phyloP scores from a whole-genome alignment of 2,888 invertebrate species.

The Platerodrilus igneus region DNA sequence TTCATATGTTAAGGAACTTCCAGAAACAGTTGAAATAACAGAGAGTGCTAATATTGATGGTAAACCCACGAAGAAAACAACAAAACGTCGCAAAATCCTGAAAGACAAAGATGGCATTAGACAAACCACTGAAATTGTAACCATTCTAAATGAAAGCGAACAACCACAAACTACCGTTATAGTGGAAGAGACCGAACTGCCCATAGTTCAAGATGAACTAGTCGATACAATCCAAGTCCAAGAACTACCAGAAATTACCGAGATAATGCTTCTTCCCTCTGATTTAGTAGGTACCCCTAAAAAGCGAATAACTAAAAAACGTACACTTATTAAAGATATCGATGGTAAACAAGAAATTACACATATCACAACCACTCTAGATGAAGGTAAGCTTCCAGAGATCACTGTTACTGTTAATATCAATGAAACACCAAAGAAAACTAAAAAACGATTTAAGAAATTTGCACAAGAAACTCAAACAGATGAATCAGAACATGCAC shows the following conservation, averaged over 20 bases:
- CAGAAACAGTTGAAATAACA: slow-evolving; percentile 35
- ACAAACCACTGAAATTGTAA: slow-evolving; percentile 30
- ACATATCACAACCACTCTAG: slow-evolving; percentile 24
- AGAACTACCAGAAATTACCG: slow-evolving; percentile 41
- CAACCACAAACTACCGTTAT: slow-evolving; percentile 21
- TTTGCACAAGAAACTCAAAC: slow-evolving; percentile 2
- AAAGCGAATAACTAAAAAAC: slow-evolving; percentile 39
- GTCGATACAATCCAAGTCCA: too few relatives aligned
- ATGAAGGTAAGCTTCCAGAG: neutral
- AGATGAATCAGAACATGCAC: slow-evolving; percentile 5
- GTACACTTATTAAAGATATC: slow-evolving; percentile 29
- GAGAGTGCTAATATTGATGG: slow-evolving; percentile 37
- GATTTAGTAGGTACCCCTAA: slow-evolving; percentile 44
- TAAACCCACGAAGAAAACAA: slow-evolving; percentile 32
- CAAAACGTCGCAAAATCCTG: slow-evolving; percentile 30
- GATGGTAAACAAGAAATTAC: slow-evolving; percentile 32
- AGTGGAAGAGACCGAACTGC: slow-evolving; percentile 3
- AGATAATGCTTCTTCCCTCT: too few relatives aligned
- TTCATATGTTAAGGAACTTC: slow-evolving; percentile 26
- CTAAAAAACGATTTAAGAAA: slow-evolving; percentile 6
- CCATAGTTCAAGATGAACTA: slow-evolving; percentile 9
- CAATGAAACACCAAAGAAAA: neutral
- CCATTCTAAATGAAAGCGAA: slow-evolving; percentile 34
- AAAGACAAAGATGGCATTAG: slow-evolving; percentile 28
- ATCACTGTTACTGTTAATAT: neutral